Base-by-base conservation (phyloP, 2,888 invertebrate genomes). In the Tethea ocularis region DNA sequence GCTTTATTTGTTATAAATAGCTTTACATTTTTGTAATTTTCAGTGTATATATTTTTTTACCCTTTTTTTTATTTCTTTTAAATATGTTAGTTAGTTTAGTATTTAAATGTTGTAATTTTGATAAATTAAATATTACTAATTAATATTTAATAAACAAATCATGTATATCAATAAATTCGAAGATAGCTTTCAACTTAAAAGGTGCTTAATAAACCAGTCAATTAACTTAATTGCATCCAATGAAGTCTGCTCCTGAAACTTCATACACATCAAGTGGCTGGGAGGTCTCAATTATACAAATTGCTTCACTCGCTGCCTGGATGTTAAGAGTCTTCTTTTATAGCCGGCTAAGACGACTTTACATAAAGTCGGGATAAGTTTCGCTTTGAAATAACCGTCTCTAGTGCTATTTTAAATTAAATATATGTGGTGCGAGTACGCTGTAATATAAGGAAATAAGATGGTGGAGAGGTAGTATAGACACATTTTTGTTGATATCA, bases 201-300 rank as follows among this genome's bases (percentile, higher is more conserved):
- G 54, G 46, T 52, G 57, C 46, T 46, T 24, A 59, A 52, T 63
- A 64, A 68, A 64, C 59, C 58, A 63, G 61, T 64, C 57, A 64
- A 62, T 66, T 66, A 59, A 61, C 63, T 61, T 66, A 64, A 67
- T 60, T 60, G 60, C 55, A 20, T 24, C 29, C 51, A 33, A 22
- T 33, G 33, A 33, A 54, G 54, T 33, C 54, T 26, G 54, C 33
- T 54, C 33, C 54, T 54, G 33, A 46, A 46, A 46, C 46, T 46
- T 46, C 36, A 36, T 33, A 54, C 33, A 54, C 22, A 54, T 29
- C 20, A 13, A 33, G 17, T 29, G 54, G 20, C 20, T 33, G 54
- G 56, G 24, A 24, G 26, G 46, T 56, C 38, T 46, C 56, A 61
- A 61, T 61, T 61, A 61, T 56, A 52, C 41, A 61, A 61, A 61